phyloP scores from a whole-genome alignment of 2,113 vertebrate genomes.

The Eulemur macaco region DNA sequence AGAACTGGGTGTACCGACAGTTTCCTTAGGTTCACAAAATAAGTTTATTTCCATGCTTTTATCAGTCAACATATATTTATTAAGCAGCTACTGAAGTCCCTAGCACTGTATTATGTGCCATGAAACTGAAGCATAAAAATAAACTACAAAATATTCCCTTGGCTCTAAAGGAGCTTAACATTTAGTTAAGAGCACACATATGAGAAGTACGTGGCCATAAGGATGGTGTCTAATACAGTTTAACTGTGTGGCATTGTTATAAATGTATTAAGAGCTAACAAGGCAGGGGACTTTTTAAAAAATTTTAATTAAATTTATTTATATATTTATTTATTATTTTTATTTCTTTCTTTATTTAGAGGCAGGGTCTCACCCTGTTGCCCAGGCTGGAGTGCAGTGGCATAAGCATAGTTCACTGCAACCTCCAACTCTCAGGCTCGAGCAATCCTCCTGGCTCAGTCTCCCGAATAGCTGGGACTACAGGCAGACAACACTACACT shows the following conservation, averaged over 20 bases:
- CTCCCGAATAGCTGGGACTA: no score
- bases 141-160: background rate
- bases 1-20: background rate
- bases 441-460: no score
- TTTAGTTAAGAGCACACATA: background rate
- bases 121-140: background rate
- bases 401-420: no score
- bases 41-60: constrained; percentile 15
- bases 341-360: no score
- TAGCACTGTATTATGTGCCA: background rate
- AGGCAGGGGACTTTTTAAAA: background rate
- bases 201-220: background rate
- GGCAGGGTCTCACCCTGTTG: no score
- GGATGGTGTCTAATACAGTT: background rate
- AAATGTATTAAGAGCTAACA: background rate
- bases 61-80: background rate
- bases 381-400: no score
- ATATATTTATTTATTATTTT: no score
- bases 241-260: background rate
- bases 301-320: no score
- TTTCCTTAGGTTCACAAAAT: constrained; percentile 37
- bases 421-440: no score
- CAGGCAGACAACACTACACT: no score
- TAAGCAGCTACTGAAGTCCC: background rate
- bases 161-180: background rate